A percentile compares a stretch with the other conserved stretches of the same genome.
phyloP scores from a whole-genome alignment of 1,140 invertebrate genomes.

The Trichogramma pretiosum region DNA sequence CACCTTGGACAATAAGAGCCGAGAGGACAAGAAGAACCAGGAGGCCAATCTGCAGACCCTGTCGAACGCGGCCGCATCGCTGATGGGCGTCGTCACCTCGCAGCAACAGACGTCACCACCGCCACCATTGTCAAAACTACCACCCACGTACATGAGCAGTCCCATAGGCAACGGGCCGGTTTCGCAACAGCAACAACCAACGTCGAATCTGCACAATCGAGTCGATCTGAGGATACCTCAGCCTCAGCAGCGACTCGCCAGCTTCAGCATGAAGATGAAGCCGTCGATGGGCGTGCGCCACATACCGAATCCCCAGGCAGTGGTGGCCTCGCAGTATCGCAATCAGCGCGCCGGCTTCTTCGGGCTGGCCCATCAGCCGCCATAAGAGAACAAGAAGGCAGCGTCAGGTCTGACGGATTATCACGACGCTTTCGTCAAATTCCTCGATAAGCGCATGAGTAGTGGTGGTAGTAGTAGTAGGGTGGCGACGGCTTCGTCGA shows the following conservation, averaged over 20 bases:
- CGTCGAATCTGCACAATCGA: slow-evolving; percentile 21
- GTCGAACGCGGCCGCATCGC: slow-evolving; percentile 35
- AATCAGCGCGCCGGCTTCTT: slow-evolving; percentile 36
- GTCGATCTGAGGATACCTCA: slow-evolving; percentile 38
- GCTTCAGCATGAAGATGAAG: slow-evolving; percentile 39
- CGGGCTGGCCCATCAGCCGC: slow-evolving; percentile 27
- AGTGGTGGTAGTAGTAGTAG: no score
- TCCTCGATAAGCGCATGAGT: no score
- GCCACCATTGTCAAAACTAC: slow-evolving; percentile 15
- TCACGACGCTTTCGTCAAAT: no score
- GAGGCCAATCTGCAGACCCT: slow-evolving; percentile 33
- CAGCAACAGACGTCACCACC: slow-evolving; percentile 6
- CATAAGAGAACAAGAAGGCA: no score
- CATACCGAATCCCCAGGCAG: slow-evolving; percentile 39
- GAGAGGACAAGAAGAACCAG: slow-evolving; percentile 23
- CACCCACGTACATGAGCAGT: neutral
- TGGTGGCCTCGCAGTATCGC: slow-evolving; percentile 38
- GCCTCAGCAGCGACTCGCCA: slow-evolving; percentile 34
- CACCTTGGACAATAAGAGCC: slow-evolving; percentile 22
- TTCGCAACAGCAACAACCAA: neutral
- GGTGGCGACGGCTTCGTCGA: no score
- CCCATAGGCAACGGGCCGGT: neutral
- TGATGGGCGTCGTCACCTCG: slow-evolving; percentile 23
- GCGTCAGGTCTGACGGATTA: no score
- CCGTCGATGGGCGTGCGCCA: slow-evolving; percentile 36